A percentile compares a stretch with the other conserved stretches of the same genome.
phyloP scores from a whole-genome alignment of 2,113 vertebrate species.

The Burhinus oedicnemus region DNA sequence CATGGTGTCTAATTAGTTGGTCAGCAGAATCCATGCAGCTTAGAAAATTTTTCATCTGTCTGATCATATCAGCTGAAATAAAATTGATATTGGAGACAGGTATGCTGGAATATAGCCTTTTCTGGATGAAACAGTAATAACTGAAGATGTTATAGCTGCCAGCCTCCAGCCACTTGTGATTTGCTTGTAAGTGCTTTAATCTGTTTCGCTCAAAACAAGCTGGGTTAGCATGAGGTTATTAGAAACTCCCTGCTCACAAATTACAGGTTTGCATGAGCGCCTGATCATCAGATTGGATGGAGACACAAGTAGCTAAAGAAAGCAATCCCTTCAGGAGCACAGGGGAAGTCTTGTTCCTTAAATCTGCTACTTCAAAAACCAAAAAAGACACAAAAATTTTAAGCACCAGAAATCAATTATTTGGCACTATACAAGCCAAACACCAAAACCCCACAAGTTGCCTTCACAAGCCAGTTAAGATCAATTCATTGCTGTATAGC shows the following conservation, averaged over 20 bases:
- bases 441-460: not conserved
- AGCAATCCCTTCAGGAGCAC: not conserved
- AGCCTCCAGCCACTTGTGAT: not conserved
- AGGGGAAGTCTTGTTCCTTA: not conserved
- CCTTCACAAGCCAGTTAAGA: not conserved
- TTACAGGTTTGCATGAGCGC: not conserved
- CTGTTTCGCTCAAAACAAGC: not conserved
- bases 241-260: not conserved
- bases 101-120: not conserved
- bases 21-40: not conserved
- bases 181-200: not conserved
- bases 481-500: not conserved
- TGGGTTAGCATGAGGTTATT: not conserved
- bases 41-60: not conserved
- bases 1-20: not conserved
- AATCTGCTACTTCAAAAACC: not conserved
- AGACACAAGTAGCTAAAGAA: not conserved
- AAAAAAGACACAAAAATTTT: not conserved
- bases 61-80: not conserved
- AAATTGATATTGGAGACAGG: not conserved
- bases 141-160: not conserved
- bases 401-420: not conserved
- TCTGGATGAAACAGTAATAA: not conserved
- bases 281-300: not conserved
- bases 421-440: not conserved